phyloP scores from a whole-genome alignment of 2,113 vertebrate genomes.

The Cairina moschata region DNA sequence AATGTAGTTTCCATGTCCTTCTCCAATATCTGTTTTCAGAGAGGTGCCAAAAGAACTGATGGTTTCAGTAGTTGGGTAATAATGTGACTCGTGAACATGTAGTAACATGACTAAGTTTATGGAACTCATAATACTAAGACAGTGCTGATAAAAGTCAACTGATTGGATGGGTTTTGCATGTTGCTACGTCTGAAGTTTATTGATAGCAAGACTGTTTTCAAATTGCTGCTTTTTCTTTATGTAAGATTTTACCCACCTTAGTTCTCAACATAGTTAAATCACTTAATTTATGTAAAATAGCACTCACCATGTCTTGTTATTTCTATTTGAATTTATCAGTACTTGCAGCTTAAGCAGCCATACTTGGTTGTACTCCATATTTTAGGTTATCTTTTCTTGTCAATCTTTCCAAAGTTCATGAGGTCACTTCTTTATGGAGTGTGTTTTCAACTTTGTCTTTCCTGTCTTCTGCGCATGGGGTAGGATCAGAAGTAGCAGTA shows the following conservation, averaged over 20 bases:
- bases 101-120: not conserved
- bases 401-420: not conserved
- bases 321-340: not conserved
- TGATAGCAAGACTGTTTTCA: not conserved
- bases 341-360: not conserved
- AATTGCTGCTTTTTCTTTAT: not conserved
- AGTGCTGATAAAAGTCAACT: not conserved
- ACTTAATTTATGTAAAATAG: not conserved
- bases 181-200: not conserved
- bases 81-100: not conserved
- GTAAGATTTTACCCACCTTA: not conserved
- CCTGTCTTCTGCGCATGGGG: not conserved
- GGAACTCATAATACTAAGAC: not conserved
- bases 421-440: not conserved
- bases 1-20: too few species aligned
- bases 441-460: not conserved
- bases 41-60: not conserved
- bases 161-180: not conserved
- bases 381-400: not conserved
- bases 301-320: not conserved
- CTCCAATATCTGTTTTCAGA: too few species aligned
- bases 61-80: not conserved
- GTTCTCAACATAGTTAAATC: not conserved
- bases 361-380: not conserved
- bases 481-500: not conserved